These are phyloP conservation scores for Germaria angustata DNA, from an alignment of 2,888 invertebrate genomes.

Conservation along the genomic window DNA sequence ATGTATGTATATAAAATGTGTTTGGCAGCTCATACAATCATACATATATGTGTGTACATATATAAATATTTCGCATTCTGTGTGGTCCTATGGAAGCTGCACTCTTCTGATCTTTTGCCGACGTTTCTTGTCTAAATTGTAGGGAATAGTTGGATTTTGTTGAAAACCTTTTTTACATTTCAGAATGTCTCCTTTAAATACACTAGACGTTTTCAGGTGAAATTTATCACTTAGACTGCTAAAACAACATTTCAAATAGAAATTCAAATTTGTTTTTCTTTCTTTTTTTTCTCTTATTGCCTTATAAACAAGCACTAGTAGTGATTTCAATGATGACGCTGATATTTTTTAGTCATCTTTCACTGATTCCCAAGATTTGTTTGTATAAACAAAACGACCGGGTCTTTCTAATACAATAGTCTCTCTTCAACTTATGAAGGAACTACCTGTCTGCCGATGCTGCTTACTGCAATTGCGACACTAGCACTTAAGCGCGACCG, in stretches of 20 bases:
- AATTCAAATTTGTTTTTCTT: conserved; percentile 47
- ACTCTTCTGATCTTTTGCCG: conserved; percentile 36
- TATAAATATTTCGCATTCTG: not conserved
- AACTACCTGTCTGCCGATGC: conserved; percentile 30
- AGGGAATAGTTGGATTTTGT: conserved; percentile 18
- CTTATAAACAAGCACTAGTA: conserved; percentile 11
- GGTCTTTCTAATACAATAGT: conserved; percentile 11
- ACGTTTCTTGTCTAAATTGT: conserved; percentile 38
- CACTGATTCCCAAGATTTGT: conserved; percentile 2
- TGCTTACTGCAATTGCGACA: conserved; percentile 49
- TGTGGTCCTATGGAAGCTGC: conserved; percentile 33
- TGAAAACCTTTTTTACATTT: conserved; percentile 26
- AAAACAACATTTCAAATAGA: conserved; percentile 50
- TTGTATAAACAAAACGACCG: conserved; percentile 23
- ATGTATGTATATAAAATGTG: too few relatives aligned
- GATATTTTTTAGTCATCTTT: not conserved
- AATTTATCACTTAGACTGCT: conserved; percentile 54
- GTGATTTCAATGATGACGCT: conserved; percentile 20
- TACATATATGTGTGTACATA: not conserved
- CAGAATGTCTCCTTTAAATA: conserved; percentile 22
- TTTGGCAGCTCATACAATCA: not conserved
- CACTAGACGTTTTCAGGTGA: conserved; percentile 55
- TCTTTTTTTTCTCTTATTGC: not conserved
- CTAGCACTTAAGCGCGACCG: conserved; percentile 46
- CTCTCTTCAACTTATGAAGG: not conserved